Percentiles rank a stretch among this genome's conserved stretches.
Evolutionary conservation across 1,140 invertebrate genomes (phyloP).

Genomic region (Drosophila yakuba): DNA sequence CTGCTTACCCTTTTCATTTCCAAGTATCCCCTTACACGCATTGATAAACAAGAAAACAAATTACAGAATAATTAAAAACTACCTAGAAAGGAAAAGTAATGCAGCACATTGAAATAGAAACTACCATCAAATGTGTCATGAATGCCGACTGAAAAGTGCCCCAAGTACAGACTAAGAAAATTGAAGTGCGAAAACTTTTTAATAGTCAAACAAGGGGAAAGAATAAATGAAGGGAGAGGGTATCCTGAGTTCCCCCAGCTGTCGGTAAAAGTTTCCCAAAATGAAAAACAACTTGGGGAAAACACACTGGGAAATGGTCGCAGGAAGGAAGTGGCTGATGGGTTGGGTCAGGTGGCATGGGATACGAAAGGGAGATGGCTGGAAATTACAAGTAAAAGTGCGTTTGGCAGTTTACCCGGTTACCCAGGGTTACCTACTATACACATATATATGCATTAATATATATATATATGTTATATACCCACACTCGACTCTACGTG

Average conservation of each 20-base stretch:
- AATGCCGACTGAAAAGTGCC: not conserved
- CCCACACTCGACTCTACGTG: not conserved
- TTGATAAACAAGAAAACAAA: conserved; percentile 15
- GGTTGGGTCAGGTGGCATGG: conserved; percentile 20
- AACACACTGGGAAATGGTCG: conserved; percentile 59
- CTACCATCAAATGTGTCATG: conserved; percentile 15
- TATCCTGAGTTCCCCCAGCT: conserved; percentile 24
- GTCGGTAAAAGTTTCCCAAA: conserved; percentile 54
- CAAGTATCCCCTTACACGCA: conserved; percentile 6
- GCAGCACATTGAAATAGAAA: not conserved
- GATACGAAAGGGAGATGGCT: conserved; percentile 20
- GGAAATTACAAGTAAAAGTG: conserved; percentile 69
- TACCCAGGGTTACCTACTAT: conserved; percentile 48
- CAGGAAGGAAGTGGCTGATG: conserved; percentile 71
- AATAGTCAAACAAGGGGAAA: conserved; percentile 53
- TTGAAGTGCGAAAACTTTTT: conserved; percentile 49
- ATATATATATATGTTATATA: not conserved
- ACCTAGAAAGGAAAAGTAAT: conserved; percentile 7
- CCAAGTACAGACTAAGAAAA: conserved; percentile 21
- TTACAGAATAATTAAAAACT: conserved; percentile 35
- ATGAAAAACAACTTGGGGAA: conserved; percentile 49
- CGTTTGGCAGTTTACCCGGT: conserved; percentile 71
- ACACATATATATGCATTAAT: not conserved
- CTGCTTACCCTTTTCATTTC: not conserved
- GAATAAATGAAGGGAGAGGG: not conserved